Percentiles rank a stretch among this genome's conserved stretches.
phyloP scores from a whole-genome alignment of 2,113 vertebrate genomes.

The Protobothrops mucrosquamatus region DNA sequence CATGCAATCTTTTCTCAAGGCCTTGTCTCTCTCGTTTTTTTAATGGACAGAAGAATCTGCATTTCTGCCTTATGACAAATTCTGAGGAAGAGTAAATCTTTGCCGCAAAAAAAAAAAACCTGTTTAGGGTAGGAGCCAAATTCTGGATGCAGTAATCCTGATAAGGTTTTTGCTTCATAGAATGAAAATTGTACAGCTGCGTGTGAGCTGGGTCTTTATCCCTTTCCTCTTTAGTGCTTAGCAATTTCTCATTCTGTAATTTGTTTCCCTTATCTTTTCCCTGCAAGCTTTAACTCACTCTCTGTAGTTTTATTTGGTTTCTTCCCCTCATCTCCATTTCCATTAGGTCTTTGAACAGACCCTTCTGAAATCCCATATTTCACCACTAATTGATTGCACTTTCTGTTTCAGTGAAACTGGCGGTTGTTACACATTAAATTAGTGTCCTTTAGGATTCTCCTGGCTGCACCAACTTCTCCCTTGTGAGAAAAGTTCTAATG shows the following conservation, averaged over 20 bases:
- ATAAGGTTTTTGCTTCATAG: constrained; percentile 22
- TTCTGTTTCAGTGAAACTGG: constrained; percentile 26
- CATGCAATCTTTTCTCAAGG: background rate
- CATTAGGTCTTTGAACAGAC: constrained; percentile 23
- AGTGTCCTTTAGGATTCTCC: constrained; percentile 29
- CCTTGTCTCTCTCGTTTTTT: background rate
- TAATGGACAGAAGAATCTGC: background rate
- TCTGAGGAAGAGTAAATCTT: background rate
- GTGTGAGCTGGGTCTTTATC: background rate
- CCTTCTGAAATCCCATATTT: constrained; percentile 33
- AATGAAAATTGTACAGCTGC: background rate
- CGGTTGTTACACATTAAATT: constrained; percentile 35
- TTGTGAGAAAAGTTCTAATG: background rate
- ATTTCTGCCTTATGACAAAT: background rate
- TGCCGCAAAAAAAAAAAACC: background rate
- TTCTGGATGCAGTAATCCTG: background rate
- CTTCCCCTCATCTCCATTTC: constrained; percentile 32
- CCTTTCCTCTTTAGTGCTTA: constrained; percentile 9
- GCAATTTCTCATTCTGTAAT: constrained; percentile 49
- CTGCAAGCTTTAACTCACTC: constrained; percentile 26
- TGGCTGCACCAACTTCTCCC: background rate
- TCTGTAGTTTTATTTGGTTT: constrained; percentile 17
- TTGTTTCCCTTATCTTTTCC: constrained; percentile 36
- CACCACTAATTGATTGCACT: constrained; percentile 38
- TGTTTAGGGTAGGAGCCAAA: background rate